phyloP scores from a whole-genome alignment of 2,797 vertebrate genomes.

The Chaunax sp. region DNA sequence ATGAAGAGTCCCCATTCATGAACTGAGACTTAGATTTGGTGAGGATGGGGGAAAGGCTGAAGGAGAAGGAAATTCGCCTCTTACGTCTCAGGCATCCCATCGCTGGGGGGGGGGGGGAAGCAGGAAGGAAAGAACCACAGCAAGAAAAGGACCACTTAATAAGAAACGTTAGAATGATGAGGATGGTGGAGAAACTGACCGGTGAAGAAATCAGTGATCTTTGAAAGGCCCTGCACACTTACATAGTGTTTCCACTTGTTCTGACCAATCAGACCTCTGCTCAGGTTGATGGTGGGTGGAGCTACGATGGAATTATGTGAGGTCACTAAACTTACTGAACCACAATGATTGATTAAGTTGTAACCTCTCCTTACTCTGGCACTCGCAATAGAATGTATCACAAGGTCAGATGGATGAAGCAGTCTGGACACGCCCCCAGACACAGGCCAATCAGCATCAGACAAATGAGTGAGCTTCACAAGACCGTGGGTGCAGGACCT shows the following conservation, averaged over 20 bases:
- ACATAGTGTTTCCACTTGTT: conserved; percentile 1
- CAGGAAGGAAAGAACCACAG: conserved; percentile 71
- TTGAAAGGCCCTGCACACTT: conserved; percentile 7
- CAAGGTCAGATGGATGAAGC: background rate
- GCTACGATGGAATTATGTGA: background rate
- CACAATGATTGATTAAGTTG: background rate
- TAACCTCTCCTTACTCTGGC: background rate
- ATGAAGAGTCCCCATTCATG: conserved; percentile 90
- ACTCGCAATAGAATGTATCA: background rate
- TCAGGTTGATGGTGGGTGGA: conserved; percentile 1
- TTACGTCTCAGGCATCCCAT: conserved; percentile 84
- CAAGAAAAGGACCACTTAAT: conserved; percentile 48
- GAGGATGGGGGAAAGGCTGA: conserved; percentile 92
- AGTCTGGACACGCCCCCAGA: background rate
- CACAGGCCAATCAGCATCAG: background rate
- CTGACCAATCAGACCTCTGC: background rate
- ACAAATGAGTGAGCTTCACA: background rate
- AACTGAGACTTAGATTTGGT: conserved; percentile 91
- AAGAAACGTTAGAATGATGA: conserved; percentile 25
- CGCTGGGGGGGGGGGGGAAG: conserved; percentile 64
- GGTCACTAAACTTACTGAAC: background rate
- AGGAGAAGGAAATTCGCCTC: conserved; percentile 91
- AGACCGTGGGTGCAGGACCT: background rate
- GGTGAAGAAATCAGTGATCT: background rate
- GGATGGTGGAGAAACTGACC: background rate